Evolutionary conservation across 2,797 vertebrate genomes (phyloP), one percentile per base, ranked within the genome.

Genomic region (Eremophila alpestris): DNA sequence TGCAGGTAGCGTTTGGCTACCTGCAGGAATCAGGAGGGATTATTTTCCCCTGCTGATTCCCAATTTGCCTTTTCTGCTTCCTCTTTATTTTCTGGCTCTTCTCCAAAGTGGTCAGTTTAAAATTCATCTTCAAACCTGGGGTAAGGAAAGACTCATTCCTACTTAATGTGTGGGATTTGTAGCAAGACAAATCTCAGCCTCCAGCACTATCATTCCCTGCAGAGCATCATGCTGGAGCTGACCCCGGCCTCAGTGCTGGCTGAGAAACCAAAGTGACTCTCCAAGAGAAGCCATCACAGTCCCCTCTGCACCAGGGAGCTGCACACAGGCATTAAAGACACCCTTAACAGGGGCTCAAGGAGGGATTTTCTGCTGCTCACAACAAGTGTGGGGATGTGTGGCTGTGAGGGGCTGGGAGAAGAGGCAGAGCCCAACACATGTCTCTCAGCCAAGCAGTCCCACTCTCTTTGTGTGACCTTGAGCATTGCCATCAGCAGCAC

Each of bases 11-110:
- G 4, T 69, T 69, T 69, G 62, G 49, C 73, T 73, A 94, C 90
- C 87, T 84, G 74, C 86, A 82, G 81, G 48, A 90, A 69, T 48
- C 29, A 40, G 56, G 56, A 74, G 67, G 92, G 78, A 95, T 94
- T 95, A 90, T 89, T 92, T 94, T 51, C 75, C 70, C 62, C 74
- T 58, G 63, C 80, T 82, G 89, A 79, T 69, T 62, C 62, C 63
- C 32, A 74, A 51, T 63, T 78, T 87, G 40, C 38, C 34, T 93
- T 63, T 96, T 65, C 81, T 70, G 52, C 48, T 76, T 43, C 63
- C 40, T 73, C 65, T 71, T 78, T 9, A 1, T 65, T 92, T 71
- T 32, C 55, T 93, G 76, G 56, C 92, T 82, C 29, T 89, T 43
- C 63, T 94, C 89, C 90, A 87, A 75, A 79, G 36, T 2, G 78